Percentiles rank a stretch among this genome's conserved stretches.
Evolutionary conservation across 2,888 invertebrate species (phyloP).

Genomic region (Bombyx huttoni): DNA sequence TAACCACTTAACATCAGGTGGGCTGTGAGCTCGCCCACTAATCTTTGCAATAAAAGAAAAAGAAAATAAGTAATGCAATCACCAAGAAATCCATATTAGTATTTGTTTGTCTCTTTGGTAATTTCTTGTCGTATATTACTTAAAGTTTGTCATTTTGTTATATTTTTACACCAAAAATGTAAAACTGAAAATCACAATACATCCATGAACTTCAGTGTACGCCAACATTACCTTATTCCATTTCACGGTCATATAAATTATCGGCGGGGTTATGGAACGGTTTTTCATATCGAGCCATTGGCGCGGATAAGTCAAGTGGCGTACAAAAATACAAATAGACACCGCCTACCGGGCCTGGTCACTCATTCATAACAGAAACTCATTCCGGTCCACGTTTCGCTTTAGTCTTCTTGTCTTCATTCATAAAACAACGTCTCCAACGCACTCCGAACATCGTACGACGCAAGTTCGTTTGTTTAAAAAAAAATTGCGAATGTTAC

Average conservation of each 20-base stretch:
- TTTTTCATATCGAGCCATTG: constrained; percentile 56
- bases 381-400: constrained; percentile 33
- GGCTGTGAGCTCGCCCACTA: too few relatives aligned
- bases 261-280: constrained; percentile 49
- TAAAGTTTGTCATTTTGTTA: neutral
- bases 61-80: too few relatives aligned
- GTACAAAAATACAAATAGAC: constrained; percentile 59
- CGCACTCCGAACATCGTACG: constrained; percentile 1
- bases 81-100: too few relatives aligned
- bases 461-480: constrained; percentile 12
- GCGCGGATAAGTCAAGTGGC: constrained; percentile 54
- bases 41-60: too few relatives aligned
- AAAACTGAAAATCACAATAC: neutral
- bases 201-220: neutral
- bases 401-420: constrained; percentile 22
- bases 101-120: too few relatives aligned
- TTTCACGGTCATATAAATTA: constrained; percentile 53
- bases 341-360: constrained; percentile 36
- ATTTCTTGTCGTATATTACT: too few relatives aligned
- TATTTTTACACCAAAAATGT: neutral
- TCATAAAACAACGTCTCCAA: constrained; percentile 30
- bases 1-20: too few relatives aligned
- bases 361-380: constrained; percentile 52
- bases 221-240: constrained; percentile 29
- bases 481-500: constrained; percentile 29